Evolutionary conservation across 2,113 vertebrate genomes (phyloP).

Genomic region (Clarias magur): DNA sequence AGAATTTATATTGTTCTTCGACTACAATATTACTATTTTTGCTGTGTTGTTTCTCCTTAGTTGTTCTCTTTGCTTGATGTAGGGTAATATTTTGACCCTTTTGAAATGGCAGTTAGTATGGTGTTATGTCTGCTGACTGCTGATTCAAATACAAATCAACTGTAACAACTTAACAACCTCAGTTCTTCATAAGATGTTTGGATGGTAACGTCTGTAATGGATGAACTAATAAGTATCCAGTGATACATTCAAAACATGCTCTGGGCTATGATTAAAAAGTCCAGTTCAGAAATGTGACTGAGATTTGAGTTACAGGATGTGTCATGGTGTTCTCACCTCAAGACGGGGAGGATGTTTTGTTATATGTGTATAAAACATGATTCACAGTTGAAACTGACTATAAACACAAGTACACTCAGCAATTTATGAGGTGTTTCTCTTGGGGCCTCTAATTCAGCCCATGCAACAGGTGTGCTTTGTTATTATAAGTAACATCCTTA

Average conservation of each 20-base stretch:
- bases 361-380: slow-evolving; percentile 51
- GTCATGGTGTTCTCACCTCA: slow-evolving; percentile 60
- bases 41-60: not conserved
- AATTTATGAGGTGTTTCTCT: slow-evolving; percentile 53
- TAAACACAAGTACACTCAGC: slow-evolving; percentile 57
- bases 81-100: too few relatives aligned
- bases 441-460: slow-evolving; percentile 52
- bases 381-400: slow-evolving; percentile 37
- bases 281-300: slow-evolving; percentile 9
- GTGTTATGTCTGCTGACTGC: not conserved
- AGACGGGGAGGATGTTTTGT: slow-evolving; percentile 53
- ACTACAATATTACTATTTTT: not conserved
- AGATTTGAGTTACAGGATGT: slow-evolving; percentile 27
- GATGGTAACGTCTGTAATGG: not conserved
- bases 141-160: not conserved
- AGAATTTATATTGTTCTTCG: not conserved
- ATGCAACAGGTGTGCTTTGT: slow-evolving; percentile 61
- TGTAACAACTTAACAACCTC: not conserved
- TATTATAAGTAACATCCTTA: slow-evolving; percentile 56
- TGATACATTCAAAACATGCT: not conserved
- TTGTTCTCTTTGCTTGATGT: too few relatives aligned
- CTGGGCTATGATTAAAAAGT: not conserved
- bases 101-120: not conserved
- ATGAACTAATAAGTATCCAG: not conserved
- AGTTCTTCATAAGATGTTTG: not conserved